phyloP scores from a whole-genome alignment of 1,140 invertebrate species.

The Caenorhabditis briggsae region DNA sequence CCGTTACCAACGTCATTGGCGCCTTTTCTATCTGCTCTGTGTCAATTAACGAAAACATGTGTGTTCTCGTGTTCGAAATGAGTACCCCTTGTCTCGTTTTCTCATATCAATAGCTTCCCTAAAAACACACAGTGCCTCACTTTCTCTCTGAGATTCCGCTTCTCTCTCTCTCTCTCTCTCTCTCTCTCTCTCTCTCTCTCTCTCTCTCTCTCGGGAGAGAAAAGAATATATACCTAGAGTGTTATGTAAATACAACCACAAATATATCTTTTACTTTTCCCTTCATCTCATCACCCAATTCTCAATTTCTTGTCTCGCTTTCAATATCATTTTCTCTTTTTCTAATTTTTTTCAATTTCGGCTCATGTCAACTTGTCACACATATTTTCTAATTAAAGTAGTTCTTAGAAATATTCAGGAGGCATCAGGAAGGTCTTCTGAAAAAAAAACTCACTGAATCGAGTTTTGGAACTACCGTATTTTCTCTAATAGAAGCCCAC shows the following conservation, averaged over 20 bases:
- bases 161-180: not conserved
- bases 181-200: not conserved
- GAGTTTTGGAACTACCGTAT: too few relatives aligned
- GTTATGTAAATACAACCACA: not conserved
- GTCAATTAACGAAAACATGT: slow-evolving; percentile 29
- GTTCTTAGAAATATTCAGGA: too few relatives aligned
- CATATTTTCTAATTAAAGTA: too few relatives aligned
- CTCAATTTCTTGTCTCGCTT: not conserved
- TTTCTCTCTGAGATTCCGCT: not conserved
- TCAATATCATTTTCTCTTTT: not conserved
- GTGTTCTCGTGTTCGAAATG: not conserved
- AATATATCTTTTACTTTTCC: too few relatives aligned
- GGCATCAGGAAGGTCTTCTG: too few relatives aligned
- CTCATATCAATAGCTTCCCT: not conserved
- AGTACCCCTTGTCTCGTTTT: too few relatives aligned
- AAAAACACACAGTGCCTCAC: not conserved
- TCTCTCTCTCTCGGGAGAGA: not conserved
- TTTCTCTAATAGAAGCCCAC: too few relatives aligned
- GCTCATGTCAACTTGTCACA: too few relatives aligned
- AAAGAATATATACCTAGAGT: not conserved
- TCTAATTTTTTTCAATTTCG: not conserved
- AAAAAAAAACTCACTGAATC: too few relatives aligned
- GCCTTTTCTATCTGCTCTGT: not conserved
- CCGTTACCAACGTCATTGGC: not conserved
- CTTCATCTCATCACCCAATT: too few relatives aligned